These are phyloP conservation scores for Mythimna impura DNA, from an alignment of 2,888 invertebrate species.

Conservation along the genomic window DNA sequence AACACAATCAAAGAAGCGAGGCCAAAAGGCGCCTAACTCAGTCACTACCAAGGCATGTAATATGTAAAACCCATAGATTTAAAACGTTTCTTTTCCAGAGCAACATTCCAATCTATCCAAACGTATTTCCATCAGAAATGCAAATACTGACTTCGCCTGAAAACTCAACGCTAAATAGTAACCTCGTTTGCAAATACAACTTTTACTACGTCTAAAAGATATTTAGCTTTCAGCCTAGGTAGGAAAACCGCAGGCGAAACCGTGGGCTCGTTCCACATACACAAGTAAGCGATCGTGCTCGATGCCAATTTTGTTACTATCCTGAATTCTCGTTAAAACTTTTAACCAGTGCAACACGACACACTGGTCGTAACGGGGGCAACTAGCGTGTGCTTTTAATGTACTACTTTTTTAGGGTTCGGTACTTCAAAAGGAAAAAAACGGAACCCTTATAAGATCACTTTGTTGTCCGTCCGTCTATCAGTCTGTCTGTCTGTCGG, in stretches of 20 bases:
- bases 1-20: too few species aligned
- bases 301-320: constrained; percentile 59
- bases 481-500: too few species aligned
- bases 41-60: too few species aligned
- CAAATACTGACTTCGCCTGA: neutral
- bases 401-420: constrained; percentile 1
- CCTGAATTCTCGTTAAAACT: constrained; percentile 64
- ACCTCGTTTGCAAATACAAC: constrained; percentile 32
- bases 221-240: constrained; percentile 39
- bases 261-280: constrained; percentile 28
- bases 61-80: neutral
- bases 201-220: constrained; percentile 39
- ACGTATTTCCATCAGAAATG: constrained; percentile 8
- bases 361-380: constrained; percentile 14
- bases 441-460: too few species aligned
- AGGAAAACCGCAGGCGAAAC: constrained; percentile 37
- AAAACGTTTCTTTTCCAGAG: neutral
- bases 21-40: too few species aligned
- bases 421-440: too few species aligned
- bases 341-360: constrained; percentile 52
- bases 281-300: constrained; percentile 49
- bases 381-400: constrained; percentile 7
- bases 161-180: neutral
- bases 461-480: too few species aligned
- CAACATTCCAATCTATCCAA: neutral